Conservation (phyloP, 2,797 vertebrate species). For the Paratrypauchen microcephalus region DNA sequence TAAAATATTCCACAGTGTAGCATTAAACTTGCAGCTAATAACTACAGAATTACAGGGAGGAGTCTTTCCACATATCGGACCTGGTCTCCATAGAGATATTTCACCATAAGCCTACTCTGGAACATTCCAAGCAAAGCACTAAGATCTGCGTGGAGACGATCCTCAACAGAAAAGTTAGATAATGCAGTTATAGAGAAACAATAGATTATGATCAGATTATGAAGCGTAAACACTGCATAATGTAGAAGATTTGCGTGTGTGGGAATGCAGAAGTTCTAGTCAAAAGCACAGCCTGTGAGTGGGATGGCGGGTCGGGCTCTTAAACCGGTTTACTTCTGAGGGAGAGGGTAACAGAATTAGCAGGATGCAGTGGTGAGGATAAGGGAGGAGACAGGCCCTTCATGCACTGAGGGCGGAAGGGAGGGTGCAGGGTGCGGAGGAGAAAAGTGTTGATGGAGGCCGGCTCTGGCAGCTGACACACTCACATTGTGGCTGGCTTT, state of each 20-base stretch:
- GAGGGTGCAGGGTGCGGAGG: background rate
- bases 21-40: no score
- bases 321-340: constrained; percentile 45
- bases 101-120: background rate
- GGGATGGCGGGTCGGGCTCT: constrained; percentile 20
- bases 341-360: constrained; percentile 47
- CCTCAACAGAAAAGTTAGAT: background rate
- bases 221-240: background rate
- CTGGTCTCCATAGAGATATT: no score
- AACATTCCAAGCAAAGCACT: background rate
- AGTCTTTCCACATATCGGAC: no score
- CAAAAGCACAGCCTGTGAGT: constrained; percentile 34
- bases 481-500: constrained; percentile 62
- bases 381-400: constrained; percentile 37
- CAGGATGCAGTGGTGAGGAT: constrained; percentile 29
- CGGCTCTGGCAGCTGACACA: constrained; percentile 66
- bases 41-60: no score
- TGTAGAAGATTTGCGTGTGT: background rate
- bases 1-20: no score
- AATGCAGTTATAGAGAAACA: background rate
- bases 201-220: no score
- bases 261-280: background rate
- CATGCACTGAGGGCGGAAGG: background rate
- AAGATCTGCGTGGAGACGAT: background rate
- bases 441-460: constrained; percentile 59